Conservation (phyloP, 1,140 invertebrate species). For the Drosophila equinoxialis region DNA sequence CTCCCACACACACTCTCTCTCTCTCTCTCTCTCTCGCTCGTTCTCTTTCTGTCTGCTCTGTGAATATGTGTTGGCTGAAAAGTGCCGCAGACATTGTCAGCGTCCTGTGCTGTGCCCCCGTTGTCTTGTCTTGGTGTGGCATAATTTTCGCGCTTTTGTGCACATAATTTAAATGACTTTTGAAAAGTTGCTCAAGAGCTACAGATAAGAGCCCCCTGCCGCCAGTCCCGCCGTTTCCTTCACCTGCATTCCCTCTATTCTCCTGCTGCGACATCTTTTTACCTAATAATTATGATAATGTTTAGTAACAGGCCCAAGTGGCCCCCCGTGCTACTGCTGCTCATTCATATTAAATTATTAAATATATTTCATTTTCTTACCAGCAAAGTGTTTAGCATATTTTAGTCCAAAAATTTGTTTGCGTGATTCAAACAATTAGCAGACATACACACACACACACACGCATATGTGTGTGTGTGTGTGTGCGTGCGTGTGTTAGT, state of each 20-base stretch:
- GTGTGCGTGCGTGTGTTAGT: conserved; percentile 15
- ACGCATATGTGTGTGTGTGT: not conserved
- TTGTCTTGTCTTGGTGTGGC: conserved; percentile 57
- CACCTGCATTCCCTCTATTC: not conserved
- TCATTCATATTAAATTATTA: conserved; percentile 78
- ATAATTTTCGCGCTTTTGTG: conserved; percentile 81
- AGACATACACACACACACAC: conserved; percentile 37
- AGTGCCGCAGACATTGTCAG: conserved; percentile 69
- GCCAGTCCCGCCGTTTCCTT: not conserved
- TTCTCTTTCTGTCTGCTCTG: conserved; percentile 7
- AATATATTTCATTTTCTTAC: conserved; percentile 58
- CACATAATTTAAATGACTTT: conserved; percentile 81
- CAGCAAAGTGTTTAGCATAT: conserved; percentile 70
- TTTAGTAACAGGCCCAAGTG: conserved; percentile 71
- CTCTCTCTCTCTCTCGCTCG: conserved; percentile 10
- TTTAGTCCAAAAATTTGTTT: conserved; percentile 73
- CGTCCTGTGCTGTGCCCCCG: not conserved
- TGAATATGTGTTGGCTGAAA: conserved; percentile 51
- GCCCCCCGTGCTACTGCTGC: conserved; percentile 47
- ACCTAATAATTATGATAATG: conserved; percentile 77
- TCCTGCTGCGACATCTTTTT: conserved; percentile 19
- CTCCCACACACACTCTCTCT: not conserved
- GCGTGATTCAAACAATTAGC: conserved; percentile 78
- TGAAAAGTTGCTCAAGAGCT: conserved; percentile 76
- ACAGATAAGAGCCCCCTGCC: conserved; percentile 48